Evolutionary conservation across 2,888 invertebrate species (phyloP), one percentile per base, ranked within the genome.

Genomic region (Tetranychus piercei): DNA sequence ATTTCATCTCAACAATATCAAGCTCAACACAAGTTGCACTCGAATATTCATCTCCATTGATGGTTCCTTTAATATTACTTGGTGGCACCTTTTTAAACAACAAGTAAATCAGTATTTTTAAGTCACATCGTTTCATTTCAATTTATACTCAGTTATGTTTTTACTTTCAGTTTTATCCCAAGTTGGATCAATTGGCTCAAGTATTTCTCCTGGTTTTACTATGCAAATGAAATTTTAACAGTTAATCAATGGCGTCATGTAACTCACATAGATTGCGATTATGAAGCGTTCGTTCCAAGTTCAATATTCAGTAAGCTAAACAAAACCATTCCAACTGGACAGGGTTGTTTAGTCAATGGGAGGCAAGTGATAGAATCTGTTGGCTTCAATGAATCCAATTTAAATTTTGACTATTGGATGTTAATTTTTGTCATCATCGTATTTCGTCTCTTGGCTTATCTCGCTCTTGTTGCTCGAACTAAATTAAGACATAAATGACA

Each of bases 41-140:
- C 1, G 90, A 94, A 0, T 86, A 96, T 74, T 92, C 93, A 0
- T 93, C 95, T 1, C 92, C 95, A 5, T 86, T 94, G 76, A 89
- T 95, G 78, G 91, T 95, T 76, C 95, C 96, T 0, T 90, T 95
- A 82, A 86, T 96, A 83, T 84, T 97, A 22, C 95, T 97, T 82
- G 95, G 95, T 76, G 96, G 96, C 69, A 94, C 93, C 85, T 94
- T 94, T 84, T 85, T 96, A 69, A 95, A 95, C 82, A 88, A 90
- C 34, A 90, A 88, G 88, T 91, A 85, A 55, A 15, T 55, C n/a
- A 73, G 23, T 8, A n/a, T 55, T 23, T n/a, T 15, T 15, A 0
- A 43, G 6, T 43, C 6, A 43, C 3, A 34, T 6, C 5, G 5
- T n/a, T 71, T 11, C 0, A 11, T 71, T 69, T 22, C 34, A 34